Evolutionary conservation across 2,797 vertebrate genomes (phyloP).

Genomic region (Coregonus ussuriensis): DNA sequence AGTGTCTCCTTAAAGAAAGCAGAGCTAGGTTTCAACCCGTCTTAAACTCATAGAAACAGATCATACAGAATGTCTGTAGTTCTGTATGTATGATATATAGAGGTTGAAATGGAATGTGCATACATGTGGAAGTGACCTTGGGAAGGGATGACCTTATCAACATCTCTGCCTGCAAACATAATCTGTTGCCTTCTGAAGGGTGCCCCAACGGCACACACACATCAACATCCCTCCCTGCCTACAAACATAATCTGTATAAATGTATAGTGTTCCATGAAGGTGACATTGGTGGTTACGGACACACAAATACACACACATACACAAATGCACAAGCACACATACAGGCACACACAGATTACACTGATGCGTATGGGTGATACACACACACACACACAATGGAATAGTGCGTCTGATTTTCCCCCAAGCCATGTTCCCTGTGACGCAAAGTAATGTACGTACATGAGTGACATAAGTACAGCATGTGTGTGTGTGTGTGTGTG

Average conservation of each 20-base stretch:
- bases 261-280: constrained; percentile 66
- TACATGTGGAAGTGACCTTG: constrained; percentile 72
- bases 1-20: constrained; percentile 61
- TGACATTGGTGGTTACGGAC: constrained; percentile 67
- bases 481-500: not conserved
- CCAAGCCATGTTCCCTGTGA: not conserved
- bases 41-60: constrained; percentile 1
- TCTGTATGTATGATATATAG: no score
- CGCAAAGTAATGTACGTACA: not conserved
- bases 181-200: constrained; percentile 77
- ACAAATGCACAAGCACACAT: constrained; percentile 1
- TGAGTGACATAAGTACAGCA: not conserved
- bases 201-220: constrained; percentile 57
- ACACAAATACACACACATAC: not conserved
- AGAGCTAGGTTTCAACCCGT: constrained; percentile 9
- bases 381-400: not conserved
- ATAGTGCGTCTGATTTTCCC: not conserved
- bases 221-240: not conserved
- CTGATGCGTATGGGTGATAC: not conserved
- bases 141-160: constrained; percentile 76
- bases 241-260: constrained; percentile 52
- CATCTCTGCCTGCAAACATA: constrained; percentile 73
- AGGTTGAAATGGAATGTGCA: not conserved
- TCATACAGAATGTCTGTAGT: not conserved
- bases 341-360: not conserved